phyloP scores from a whole-genome alignment of 2,888 invertebrate species.

The Aethes cnicana region DNA sequence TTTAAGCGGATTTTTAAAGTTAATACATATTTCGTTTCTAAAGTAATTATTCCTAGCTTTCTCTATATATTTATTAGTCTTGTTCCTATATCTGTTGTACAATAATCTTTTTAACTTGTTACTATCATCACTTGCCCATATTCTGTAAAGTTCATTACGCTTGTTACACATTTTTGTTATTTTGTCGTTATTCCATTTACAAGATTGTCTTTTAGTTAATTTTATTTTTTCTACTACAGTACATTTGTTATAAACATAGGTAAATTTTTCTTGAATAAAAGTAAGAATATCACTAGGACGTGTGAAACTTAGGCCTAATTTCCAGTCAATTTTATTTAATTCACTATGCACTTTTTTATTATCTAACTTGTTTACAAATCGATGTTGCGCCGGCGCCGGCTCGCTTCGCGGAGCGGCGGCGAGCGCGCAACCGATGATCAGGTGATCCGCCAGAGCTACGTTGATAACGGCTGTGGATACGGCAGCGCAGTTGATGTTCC shows the following conservation, averaged over 20 bases:
- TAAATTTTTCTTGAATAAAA: slow-evolving; percentile 5
- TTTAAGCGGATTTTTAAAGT: not conserved
- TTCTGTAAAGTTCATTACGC: not conserved
- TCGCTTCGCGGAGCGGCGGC: too few relatives aligned
- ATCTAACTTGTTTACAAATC: not conserved
- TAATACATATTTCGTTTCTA: not conserved
- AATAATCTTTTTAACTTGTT: not conserved
- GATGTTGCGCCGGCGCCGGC: not conserved
- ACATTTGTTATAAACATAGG: not conserved
- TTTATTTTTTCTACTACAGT: not conserved
- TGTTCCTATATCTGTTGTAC: not conserved
- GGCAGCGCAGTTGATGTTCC: not conserved
- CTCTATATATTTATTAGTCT: not conserved
- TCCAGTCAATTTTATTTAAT: slow-evolving; percentile 15
- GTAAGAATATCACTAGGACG: slow-evolving; percentile 9
- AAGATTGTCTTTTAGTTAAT: not conserved
- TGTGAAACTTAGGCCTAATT: not conserved
- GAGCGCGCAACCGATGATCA: slow-evolving; percentile 23
- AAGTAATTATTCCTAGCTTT: not conserved
- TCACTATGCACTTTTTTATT: not conserved
- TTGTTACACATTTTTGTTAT: slow-evolving; percentile 21
- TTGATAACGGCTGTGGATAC: slow-evolving; percentile 18
- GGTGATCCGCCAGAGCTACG: slow-evolving; percentile 22
- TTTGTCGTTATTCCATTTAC: slow-evolving; percentile 17
- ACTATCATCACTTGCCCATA: not conserved